Percentiles rank a stretch among this genome's conserved stretches.
phyloP scores from a whole-genome alignment of 2,797 vertebrate species.

The Melanotaenia trifasciata region DNA sequence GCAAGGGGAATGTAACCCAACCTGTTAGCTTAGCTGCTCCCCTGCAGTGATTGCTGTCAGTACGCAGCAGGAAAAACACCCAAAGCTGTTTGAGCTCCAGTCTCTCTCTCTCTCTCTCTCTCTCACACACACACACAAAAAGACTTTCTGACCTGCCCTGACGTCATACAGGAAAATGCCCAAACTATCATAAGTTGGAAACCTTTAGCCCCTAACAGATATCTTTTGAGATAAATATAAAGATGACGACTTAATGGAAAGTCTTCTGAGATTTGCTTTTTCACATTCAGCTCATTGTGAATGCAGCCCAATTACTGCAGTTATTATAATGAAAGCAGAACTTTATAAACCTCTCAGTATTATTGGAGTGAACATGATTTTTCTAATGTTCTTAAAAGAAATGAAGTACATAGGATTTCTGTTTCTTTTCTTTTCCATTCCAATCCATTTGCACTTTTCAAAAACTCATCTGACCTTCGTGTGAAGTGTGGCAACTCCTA shows the following conservation, averaged over 20 bases:
- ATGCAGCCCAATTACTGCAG: neutral
- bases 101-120: neutral
- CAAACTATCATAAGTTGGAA: neutral
- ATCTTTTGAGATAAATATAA: neutral
- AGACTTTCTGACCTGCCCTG: slow-evolving; percentile 3
- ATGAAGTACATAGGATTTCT: neutral
- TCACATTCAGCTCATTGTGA: neutral
- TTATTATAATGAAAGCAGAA: neutral
- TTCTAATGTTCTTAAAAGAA: neutral
- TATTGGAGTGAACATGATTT: neutral
- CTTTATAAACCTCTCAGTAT: neutral
- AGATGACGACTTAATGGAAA: neutral
- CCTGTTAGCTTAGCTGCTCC: slow-evolving; percentile 76
- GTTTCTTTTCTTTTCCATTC: neutral
- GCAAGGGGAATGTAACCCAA: slow-evolving; percentile 78
- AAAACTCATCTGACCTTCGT: neutral
- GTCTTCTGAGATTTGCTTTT: neutral
- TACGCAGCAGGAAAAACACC: slow-evolving; percentile 51
- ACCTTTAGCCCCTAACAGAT: neutral
- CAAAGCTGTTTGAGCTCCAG: slow-evolving; percentile 42
- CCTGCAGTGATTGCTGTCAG: slow-evolving; percentile 43
- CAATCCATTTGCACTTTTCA: neutral
- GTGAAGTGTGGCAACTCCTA: neutral
- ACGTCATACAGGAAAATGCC: slow-evolving; percentile 13
- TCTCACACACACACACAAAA: neutral